These are phyloP conservation scores for Patella caerulea DNA, from an alignment of 2,888 invertebrate genomes.

Conservation along the genomic window DNA sequence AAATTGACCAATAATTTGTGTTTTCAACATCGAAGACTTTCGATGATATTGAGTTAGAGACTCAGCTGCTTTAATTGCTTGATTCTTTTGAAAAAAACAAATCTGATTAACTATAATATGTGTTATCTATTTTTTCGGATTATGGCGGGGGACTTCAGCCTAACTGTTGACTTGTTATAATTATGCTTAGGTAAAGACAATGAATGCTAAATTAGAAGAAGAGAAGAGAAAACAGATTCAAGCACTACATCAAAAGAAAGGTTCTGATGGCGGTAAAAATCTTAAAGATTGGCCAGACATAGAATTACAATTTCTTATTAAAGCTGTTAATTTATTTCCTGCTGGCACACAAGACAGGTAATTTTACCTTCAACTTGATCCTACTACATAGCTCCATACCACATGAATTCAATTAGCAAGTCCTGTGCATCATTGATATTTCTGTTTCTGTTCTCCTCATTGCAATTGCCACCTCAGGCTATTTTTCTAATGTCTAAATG, in stretches of 20 bases:
- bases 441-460: no score
- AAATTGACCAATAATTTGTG: no score
- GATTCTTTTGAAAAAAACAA: no score
- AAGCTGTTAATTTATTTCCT: conserved; percentile 97
- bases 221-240: conserved; percentile 76
- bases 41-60: no score
- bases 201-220: conserved; percentile 83
- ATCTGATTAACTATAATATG: no score
- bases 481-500: no score
- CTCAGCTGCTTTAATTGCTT: no score
- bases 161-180: not conserved
- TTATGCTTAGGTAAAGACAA: conserved; percentile 52
- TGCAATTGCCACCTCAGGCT: no score
- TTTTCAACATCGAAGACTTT: no score
- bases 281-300: conserved; percentile 84
- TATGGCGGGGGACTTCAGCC: no score
- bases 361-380: not conserved
- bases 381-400: not conserved
- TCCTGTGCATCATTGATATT: not conserved
- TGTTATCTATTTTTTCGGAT: no score
- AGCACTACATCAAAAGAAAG: conserved; percentile 48
- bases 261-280: conserved; percentile 41
- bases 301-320: conserved; percentile 91
- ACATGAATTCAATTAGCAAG: not conserved
- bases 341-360: conserved; percentile 92